Evolutionary conservation across 92 coral and sea anemone species (phyloP), one percentile per base, ranked within the genome.

Genomic region (Epizoanthus scotinus): DNA sequence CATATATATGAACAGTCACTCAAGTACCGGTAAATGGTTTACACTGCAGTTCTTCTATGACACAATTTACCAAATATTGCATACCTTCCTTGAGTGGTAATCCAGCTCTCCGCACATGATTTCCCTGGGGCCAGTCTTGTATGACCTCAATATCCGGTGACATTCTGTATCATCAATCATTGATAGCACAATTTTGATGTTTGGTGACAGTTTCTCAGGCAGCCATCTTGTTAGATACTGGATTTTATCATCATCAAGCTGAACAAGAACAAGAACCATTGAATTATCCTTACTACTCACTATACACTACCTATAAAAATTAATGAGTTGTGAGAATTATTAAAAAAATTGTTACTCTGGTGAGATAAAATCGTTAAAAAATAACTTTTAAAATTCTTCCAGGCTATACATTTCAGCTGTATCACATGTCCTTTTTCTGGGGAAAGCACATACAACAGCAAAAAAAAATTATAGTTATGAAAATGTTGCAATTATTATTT

Each of bases 151-250:
- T 19, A 96, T 83, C 8, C 99, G 87, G 73, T 96, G 99, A 61
- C 99, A 96, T 63, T 96, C 99, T 0, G 99, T 96, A 81, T 96
- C 93, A 34, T 96, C 93, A 55, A 96, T 96, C 99, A 96, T 96
- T 19, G 99, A 96, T 18, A 96, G 73, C 10, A 96, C 94, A 24
- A 96, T 87, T 55, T 94, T 90, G 12, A 93, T 89, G 83, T 96
- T 96, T 0, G 98, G 99, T 0, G 99, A 96, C 8, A 96, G 87
- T 15, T 77, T 86, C 47, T 96, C 99, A 0, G 99, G 99, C 27
- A 96, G 78, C 99, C 99, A 96, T 58, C 99, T 83, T 27, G 93
- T 91, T 47, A 96, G 83, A 82, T 91, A 96, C 85, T 96, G 99
- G 61, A 96, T 90, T 75, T 96, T 96, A 70, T 96, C 99, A 40